Conservation (phyloP, 2,113 vertebrate genomes). For the Python bivittatus region DNA sequence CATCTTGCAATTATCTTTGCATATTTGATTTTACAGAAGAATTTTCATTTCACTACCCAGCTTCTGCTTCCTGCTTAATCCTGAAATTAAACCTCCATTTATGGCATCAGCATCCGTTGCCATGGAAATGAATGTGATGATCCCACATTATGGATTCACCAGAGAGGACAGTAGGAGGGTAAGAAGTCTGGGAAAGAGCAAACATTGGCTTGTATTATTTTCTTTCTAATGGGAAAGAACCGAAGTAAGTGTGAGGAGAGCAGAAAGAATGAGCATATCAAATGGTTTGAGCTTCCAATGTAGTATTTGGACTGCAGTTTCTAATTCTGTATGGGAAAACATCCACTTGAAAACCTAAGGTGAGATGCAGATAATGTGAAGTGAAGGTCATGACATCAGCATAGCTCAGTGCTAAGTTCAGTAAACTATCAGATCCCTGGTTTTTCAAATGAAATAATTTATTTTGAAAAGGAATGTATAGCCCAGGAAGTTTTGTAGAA, state of each 20-base stretch:
- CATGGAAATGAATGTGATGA: slow-evolving; percentile 43
- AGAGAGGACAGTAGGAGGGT: slow-evolving; percentile 2
- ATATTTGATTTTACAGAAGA: slow-evolving; percentile 42
- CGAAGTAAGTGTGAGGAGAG: not conserved
- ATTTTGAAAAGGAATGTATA: not conserved
- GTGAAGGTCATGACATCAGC: not conserved
- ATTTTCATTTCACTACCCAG: slow-evolving; percentile 35
- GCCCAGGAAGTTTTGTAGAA: not conserved
- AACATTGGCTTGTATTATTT: not conserved
- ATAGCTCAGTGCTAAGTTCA: not conserved
- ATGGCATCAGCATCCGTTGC: slow-evolving; percentile 47
- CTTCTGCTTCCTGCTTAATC: slow-evolving; percentile 36
- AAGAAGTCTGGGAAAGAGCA: not conserved
- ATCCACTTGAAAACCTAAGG: not conserved
- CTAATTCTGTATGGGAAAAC: not conserved
- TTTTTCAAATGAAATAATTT: not conserved
- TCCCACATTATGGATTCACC: slow-evolving; percentile 14
- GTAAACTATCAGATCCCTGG: not conserved
- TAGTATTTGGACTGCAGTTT: not conserved
- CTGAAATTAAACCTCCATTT: slow-evolving; percentile 52
- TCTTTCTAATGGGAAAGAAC: not conserved
- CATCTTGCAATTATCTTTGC: slow-evolving; percentile 44
- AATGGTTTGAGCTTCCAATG: not conserved
- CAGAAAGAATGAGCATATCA: not conserved
- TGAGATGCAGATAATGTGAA: not conserved